These are phyloP conservation scores for Lagopus muta DNA, from an alignment of 2,113 vertebrate genomes.

Conservation along the genomic window DNA sequence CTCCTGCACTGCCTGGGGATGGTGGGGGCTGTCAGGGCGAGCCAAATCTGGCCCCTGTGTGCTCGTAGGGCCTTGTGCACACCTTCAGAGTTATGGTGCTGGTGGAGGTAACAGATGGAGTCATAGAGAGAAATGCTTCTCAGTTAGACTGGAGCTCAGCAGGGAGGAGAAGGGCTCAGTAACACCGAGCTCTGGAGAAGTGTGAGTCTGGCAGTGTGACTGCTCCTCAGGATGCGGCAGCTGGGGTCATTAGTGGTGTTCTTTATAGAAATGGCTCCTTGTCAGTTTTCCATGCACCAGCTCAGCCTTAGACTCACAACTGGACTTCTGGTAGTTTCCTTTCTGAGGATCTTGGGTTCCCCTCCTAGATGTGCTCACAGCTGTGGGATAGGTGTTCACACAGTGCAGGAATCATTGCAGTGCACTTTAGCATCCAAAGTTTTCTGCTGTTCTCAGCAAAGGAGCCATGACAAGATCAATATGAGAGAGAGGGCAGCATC, in stretches of 20 bases:
- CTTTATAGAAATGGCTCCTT: neutral
- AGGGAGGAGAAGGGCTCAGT: neutral
- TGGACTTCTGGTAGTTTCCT: neutral
- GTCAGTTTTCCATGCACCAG: neutral
- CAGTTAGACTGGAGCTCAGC: neutral
- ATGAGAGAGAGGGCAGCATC: fast-evolving
- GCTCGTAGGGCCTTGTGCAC: neutral
- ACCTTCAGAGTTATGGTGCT: neutral
- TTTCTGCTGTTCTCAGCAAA: neutral
- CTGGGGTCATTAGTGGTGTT: neutral
- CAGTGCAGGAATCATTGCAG: neutral
- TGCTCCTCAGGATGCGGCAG: neutral
- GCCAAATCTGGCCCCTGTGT: neutral
- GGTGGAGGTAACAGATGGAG: neutral
- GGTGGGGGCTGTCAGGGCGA: neutral
- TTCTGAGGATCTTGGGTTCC: neutral
- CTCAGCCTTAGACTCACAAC: neutral
- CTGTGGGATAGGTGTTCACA: neutral
- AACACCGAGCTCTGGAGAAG: neutral
- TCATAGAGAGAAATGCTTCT: fast-evolving
- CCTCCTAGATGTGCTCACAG: fast-evolving
- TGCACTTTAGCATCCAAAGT: slow-evolving; percentile 17
- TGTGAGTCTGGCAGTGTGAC: neutral
- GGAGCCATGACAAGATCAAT: fast-evolving
- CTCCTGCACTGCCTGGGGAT: fast-evolving